Evolutionary conservation across 2,888 invertebrate genomes (phyloP).

Genomic region (Nudaria mundana): DNA sequence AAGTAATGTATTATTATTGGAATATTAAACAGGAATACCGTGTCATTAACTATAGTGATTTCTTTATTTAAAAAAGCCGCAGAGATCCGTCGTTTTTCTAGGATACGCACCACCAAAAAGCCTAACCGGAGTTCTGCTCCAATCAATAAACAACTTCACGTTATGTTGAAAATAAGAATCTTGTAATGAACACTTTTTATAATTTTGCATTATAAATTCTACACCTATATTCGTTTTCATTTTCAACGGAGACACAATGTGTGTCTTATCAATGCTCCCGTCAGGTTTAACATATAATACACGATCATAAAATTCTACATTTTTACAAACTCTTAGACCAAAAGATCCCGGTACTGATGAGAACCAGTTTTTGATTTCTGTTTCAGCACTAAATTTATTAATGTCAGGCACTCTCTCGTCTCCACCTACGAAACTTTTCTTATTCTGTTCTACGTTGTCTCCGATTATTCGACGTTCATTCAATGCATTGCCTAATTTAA

Average conservation of each 20-base stretch:
- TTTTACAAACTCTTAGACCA: conserved; percentile 59
- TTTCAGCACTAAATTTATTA: conserved; percentile 55
- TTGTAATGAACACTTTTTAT: conserved; percentile 61
- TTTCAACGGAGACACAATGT: conserved; percentile 58
- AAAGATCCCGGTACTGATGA: conserved; percentile 49
- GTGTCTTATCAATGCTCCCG: conserved; percentile 58
- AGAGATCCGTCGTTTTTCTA: conserved; percentile 80
- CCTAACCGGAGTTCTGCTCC: conserved; percentile 84
- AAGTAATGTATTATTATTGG: too few relatives aligned
- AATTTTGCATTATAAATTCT: conserved; percentile 62
- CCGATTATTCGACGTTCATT: conserved; percentile 60
- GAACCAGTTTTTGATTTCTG: conserved; percentile 37
- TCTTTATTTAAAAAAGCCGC: conserved; percentile 73
- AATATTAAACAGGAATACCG: too few relatives aligned
- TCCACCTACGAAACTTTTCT: conserved; percentile 60
- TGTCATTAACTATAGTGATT: too few relatives aligned
- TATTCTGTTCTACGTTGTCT: conserved; percentile 47
- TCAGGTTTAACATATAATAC: conserved; percentile 62
- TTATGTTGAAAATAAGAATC: conserved; percentile 50
- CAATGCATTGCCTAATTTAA: conserved; percentile 68
- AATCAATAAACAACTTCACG: conserved; percentile 76
- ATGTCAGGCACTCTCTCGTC: conserved; percentile 63
- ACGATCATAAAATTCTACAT: conserved; percentile 49
- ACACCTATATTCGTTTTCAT: conserved; percentile 56
- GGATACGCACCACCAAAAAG: conserved; percentile 85